Evolutionary conservation across 2,888 invertebrate genomes (phyloP).

Genomic region (Drosophila fulvimacula): DNA sequence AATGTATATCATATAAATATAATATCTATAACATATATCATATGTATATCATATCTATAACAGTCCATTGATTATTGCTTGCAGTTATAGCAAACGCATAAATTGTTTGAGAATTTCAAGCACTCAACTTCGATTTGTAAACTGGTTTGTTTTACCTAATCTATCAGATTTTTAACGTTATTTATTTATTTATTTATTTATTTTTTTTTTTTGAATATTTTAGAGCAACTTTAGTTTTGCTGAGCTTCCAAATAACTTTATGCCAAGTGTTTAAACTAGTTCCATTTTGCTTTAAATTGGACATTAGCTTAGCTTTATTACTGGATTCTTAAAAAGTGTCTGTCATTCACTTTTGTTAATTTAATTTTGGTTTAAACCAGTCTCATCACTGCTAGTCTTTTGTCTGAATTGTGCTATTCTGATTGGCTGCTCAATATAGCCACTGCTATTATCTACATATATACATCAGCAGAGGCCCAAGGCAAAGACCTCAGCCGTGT

Average conservation of each 20-base stretch:
- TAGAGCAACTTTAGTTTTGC: background rate
- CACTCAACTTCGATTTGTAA: background rate
- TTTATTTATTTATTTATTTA: too few relatives aligned
- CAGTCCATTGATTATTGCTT: too few relatives aligned
- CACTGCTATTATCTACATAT: constrained; percentile 21
- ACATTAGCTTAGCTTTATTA: constrained; percentile 6
- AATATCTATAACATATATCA: too few relatives aligned
- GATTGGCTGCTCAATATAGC: constrained; percentile 25
- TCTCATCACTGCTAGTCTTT: constrained; percentile 28
- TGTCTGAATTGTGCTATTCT: constrained; percentile 34
- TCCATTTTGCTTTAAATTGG: constrained; percentile 4
- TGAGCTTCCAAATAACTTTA: background rate
- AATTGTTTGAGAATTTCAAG: background rate
- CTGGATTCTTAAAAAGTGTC: constrained; percentile 18
- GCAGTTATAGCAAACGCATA: background rate
- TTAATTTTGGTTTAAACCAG: constrained; percentile 38
- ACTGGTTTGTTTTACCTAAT: background rate
- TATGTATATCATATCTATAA: too few relatives aligned
- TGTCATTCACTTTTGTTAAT: constrained; percentile 41
- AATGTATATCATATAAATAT: too few relatives aligned
- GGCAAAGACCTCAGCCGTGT: constrained; percentile 34
- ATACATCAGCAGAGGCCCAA: constrained; percentile 26
- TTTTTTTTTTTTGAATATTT: too few relatives aligned
- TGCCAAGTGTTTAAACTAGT: constrained; percentile 29
- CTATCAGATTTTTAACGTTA: too few relatives aligned